Conservation (phyloP, 1,140 invertebrate genomes). For the Pseudomyrmex gracilis region DNA sequence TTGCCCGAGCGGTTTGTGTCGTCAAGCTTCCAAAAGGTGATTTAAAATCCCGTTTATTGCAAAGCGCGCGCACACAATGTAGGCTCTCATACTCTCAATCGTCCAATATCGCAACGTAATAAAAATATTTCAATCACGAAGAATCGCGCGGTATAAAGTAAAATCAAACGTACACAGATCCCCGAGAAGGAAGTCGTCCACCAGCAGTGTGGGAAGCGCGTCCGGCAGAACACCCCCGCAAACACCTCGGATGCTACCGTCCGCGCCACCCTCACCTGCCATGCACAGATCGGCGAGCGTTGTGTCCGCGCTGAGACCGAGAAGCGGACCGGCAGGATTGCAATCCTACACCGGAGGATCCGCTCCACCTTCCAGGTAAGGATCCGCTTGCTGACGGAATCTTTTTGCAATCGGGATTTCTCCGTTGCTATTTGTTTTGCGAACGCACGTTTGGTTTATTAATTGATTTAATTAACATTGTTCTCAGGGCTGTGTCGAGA, state of each 20-base stretch:
- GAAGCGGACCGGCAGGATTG: conserved; percentile 90
- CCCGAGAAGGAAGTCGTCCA: conserved; percentile 85
- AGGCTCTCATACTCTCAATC: not conserved
- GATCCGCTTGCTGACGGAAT: not conserved
- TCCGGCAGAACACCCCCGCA: conserved; percentile 87
- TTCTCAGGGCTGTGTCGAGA: conserved; percentile 87
- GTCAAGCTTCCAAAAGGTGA: conserved; percentile 86
- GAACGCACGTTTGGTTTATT: no score
- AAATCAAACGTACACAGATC: conserved; percentile 73
- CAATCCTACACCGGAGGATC: conserved; percentile 90
- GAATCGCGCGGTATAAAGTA: no score
- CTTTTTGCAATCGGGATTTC: not conserved
- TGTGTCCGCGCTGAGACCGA: conserved; percentile 86
- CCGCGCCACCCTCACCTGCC: conserved; percentile 84
- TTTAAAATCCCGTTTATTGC: not conserved
- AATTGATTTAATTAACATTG: no score
- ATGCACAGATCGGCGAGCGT: conserved; percentile 86
- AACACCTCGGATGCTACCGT: conserved; percentile 84
- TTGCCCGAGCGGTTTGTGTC: conserved; percentile 92
- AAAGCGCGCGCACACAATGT: not conserved
- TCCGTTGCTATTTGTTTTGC: no score
- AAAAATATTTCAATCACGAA: not conserved
- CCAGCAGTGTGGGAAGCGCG: conserved; percentile 85
- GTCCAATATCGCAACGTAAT: not conserved
- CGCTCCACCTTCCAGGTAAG: conserved; percentile 79